Base-by-base conservation (phyloP, 2,113 vertebrate species). In the Brachyistius frenatus region DNA sequence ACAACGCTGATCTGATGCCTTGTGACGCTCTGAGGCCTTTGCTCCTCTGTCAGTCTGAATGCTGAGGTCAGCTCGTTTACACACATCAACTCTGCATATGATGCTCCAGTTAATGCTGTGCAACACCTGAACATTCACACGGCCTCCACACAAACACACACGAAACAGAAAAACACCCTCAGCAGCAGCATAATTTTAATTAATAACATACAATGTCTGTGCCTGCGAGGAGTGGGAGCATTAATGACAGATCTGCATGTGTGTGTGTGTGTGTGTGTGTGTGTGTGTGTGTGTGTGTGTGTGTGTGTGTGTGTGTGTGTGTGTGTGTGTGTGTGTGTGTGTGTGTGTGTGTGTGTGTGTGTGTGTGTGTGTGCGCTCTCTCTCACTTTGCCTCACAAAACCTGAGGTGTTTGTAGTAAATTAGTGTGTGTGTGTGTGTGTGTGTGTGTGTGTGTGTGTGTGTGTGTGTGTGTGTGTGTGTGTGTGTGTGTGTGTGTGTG, bases 31-130 rank as follows among this genome's bases (percentile, higher is more conserved):
- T 23, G 73, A 81, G 36, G 81, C 76, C 41, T 81, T 70, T 84
- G 79, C 84, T 80, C 56, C 49, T 85, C 68, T 80, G 65, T 80
- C 80, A 62, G 75, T 61, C 79, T 67, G 67, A 61, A 46, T 2
- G 77, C 81, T 76, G 72, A 86, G 70, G 66, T 80, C 1, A 1
- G 68, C 81, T 78, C 41, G 66, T 79, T 69, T 57, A 3, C 65
- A 73, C 47, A 57, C 58, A 66, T 47, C 57, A 39, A 37, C 61
- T 77, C 36, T 60, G 53, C n/a, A 58, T 5, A 53, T 64, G 3
- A 2, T 0, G 10, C 50, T 66, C 4, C 5, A 41, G 16, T 50
- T 64, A 58, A 35, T 16, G 11, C 39, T 0, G 15, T 3, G 16
- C 54, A 77, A 47, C 58, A 68, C 76, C 44, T 54, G 33, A 49